These are phyloP conservation scores for Mugil cephalus DNA, from an alignment of 2,113 vertebrate genomes.

Conservation along the genomic window DNA sequence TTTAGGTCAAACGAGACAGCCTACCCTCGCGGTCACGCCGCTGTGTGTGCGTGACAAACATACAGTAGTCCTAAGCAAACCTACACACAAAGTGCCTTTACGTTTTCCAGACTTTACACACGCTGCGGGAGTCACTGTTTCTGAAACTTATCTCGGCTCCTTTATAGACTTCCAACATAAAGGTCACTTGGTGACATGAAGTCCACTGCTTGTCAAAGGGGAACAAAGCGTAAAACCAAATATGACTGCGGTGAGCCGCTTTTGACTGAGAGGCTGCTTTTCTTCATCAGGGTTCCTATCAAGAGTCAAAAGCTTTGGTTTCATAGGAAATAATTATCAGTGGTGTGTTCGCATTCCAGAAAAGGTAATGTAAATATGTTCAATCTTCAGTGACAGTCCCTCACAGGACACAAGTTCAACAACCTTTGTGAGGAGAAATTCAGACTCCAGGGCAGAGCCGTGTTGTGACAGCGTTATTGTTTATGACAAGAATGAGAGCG, in stretches of 20 bases:
- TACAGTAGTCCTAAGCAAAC: conserved; percentile 50
- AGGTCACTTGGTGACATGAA: neutral
- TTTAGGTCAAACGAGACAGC: conserved; percentile 22
- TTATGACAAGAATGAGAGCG: conserved; percentile 9
- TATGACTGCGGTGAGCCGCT: conserved; percentile 6
- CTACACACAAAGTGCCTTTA: conserved; percentile 22
- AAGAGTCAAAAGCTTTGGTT: conserved; percentile 13
- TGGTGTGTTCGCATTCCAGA: conserved; percentile 41
- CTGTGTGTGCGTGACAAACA: conserved; percentile 49
- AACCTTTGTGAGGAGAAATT: conserved; percentile 32
- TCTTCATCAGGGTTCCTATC: neutral
- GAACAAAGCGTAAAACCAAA: conserved; percentile 14
- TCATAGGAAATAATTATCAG: conserved; percentile 2
- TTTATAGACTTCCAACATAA: conserved; percentile 33
- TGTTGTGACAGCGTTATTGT: conserved; percentile 18
- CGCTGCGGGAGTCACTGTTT: conserved; percentile 45
- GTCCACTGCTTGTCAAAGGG: conserved; percentile 1
- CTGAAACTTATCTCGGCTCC: conserved; percentile 54
- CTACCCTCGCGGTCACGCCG: conserved; percentile 35
- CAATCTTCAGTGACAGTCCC: conserved; percentile 26
- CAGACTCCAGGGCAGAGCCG: conserved; percentile 5
- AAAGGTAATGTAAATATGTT: conserved; percentile 56
- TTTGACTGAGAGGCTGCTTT: neutral
- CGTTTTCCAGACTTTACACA: conserved; percentile 57
- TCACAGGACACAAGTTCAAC: conserved; percentile 28